These are phyloP conservation scores for Pegea sp. DNA, from an alignment of 23 tunicate species.

Conservation along the genomic window DNA sequence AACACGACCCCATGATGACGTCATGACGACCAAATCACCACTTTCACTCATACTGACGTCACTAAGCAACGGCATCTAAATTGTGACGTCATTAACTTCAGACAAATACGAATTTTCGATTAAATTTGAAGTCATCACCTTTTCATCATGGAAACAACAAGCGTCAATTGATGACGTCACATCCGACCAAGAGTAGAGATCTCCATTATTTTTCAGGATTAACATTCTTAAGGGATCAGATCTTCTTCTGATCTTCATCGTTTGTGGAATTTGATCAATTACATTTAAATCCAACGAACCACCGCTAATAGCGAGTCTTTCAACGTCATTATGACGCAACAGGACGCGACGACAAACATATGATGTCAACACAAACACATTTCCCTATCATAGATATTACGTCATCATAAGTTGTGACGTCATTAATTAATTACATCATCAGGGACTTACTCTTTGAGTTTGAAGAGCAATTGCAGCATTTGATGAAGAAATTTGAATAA, in stretches of 20 bases:
- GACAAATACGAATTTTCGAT: background rate
- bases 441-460: slow-evolving; percentile 16
- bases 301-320: slow-evolving; percentile 55
- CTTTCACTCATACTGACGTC: slow-evolving; percentile 21
- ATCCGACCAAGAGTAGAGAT: slow-evolving; percentile 48
- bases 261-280: slow-evolving; percentile 17
- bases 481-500: slow-evolving; percentile 31
- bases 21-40: too few species aligned
- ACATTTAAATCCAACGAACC: slow-evolving; percentile 26
- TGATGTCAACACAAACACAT: slow-evolving; percentile 22
- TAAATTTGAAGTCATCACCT: slow-evolving; percentile 10
- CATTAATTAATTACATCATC: background rate
- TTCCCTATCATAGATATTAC: slow-evolving; percentile 15
- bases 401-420: background rate
- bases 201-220: slow-evolving; percentile 51
- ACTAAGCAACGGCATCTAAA: slow-evolving; percentile 22
- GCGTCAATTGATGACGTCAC: slow-evolving; percentile 24
- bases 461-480: slow-evolving; percentile 69
- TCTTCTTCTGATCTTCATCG: too few species aligned
- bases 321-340: slow-evolving; percentile 33
- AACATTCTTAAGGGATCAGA: slow-evolving; percentile 21
- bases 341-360: slow-evolving; percentile 55
- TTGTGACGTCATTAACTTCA: background rate
- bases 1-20: too few species aligned
- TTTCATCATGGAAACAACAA: slow-evolving; percentile 33